A percentile compares a stretch with the other conserved stretches of the same genome.
These are phyloP conservation scores for Gasteruption jaculator DNA, from an alignment of 2,888 invertebrate species.

Conservation along the genomic window DNA sequence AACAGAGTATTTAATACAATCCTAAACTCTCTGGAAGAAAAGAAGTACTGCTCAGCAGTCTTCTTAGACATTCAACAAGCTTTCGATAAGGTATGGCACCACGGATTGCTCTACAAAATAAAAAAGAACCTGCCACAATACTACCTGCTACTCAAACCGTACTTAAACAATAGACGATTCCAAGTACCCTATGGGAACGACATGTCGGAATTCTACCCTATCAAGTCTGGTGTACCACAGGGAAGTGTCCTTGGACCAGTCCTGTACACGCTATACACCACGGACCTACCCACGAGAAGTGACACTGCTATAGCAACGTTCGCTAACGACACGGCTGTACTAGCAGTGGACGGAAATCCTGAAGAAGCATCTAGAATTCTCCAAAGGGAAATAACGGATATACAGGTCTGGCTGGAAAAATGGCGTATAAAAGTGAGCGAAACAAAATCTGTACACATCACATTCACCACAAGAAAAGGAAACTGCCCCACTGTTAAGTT, in stretches of 20 bases:
- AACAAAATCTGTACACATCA: conserved; percentile 27
- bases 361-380: conserved; percentile 8
- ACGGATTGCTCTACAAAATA: conserved; percentile 24
- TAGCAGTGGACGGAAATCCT: conserved; percentile 12
- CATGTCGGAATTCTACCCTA: conserved; percentile 5
- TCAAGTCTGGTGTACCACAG: conserved; percentile 22
- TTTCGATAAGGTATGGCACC: conserved; percentile 29
- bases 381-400: conserved; percentile 9
- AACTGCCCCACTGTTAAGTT: conserved; percentile 13
- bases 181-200: conserved; percentile 12
- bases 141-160: conserved; percentile 19
- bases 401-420: conserved; percentile 20
- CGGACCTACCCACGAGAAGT: conserved; percentile 16
- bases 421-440: conserved; percentile 28
- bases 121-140: conserved; percentile 18
- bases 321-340: conserved; percentile 23
- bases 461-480: conserved; percentile 23
- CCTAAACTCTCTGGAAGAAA: conserved; percentile 19
- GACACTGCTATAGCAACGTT: conserved; percentile 18
- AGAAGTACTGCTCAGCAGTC: conserved; percentile 22
- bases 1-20: conserved; percentile 22
- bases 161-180: conserved; percentile 18
- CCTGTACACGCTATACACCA: conserved; percentile 20
- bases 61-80: conserved; percentile 26
- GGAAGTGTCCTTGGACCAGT: conserved; percentile 26